These are phyloP conservation scores for Poecile atricapillus DNA, from an alignment of 2,113 vertebrate genomes.

Conservation along the genomic window DNA sequence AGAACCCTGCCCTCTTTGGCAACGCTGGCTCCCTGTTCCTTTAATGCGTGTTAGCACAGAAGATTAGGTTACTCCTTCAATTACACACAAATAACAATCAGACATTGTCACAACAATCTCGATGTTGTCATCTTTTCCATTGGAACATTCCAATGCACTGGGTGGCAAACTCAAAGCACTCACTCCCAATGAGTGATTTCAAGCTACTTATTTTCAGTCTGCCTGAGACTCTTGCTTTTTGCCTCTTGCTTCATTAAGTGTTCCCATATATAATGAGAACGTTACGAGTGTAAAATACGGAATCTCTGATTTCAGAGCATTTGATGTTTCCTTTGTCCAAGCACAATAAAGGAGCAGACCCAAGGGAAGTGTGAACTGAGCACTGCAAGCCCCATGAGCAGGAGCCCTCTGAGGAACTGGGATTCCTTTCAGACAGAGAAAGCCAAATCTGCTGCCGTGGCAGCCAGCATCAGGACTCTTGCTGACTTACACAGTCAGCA, in stretches of 20 bases:
- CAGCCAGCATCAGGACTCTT: background rate
- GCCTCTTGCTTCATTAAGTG: background rate
- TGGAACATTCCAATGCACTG: background rate
- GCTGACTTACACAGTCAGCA: background rate
- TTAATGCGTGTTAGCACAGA: constrained; percentile 24
- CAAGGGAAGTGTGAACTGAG: background rate
- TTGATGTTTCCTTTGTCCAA: background rate
- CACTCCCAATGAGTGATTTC: background rate
- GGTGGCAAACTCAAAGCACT: background rate
- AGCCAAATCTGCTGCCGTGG: background rate
- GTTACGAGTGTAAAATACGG: background rate
- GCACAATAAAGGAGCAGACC: background rate
- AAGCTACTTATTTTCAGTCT: background rate
- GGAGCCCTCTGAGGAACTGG: background rate
- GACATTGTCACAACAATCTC: constrained; percentile 18
- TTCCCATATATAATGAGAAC: background rate
- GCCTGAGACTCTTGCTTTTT: background rate
- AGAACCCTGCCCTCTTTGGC: constrained; percentile 1
- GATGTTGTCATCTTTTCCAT: constrained; percentile 14
- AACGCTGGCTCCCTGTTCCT: background rate
- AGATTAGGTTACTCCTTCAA: constrained; percentile 40
- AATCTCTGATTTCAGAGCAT: background rate
- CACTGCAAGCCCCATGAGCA: background rate
- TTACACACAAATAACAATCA: constrained; percentile 41
- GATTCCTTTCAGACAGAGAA: background rate